Conservation (phyloP, 2,113 vertebrate genomes). For the Physeter macrocephalus region DNA sequence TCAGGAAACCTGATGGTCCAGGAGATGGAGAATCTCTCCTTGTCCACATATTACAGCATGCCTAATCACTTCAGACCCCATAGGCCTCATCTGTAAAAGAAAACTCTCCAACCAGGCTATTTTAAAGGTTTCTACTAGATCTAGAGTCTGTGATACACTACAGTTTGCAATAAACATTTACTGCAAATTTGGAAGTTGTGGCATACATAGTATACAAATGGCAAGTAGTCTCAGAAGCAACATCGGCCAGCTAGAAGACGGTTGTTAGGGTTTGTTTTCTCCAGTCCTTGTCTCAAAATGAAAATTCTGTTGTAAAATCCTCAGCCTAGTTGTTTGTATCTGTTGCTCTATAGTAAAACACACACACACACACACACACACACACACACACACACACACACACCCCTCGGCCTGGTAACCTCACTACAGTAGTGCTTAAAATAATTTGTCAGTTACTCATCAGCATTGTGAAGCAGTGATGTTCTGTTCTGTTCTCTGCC, state of each 20-base stretch:
- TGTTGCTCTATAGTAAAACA: background rate
- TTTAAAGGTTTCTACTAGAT: background rate
- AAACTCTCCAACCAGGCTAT: background rate
- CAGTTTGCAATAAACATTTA: background rate
- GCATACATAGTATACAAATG: background rate
- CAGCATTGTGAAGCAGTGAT: background rate
- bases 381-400: background rate
- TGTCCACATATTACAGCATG: background rate
- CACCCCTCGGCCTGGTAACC: background rate
- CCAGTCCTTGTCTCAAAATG: background rate
- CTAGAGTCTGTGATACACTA: background rate
- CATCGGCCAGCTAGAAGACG: background rate
- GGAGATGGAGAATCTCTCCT: background rate
- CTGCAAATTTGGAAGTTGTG: background rate
- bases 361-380: background rate
- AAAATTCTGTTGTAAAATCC: constrained; percentile 24
- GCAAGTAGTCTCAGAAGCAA: constrained; percentile 3
- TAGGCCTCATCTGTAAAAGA: background rate
- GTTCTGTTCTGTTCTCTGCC: background rate
- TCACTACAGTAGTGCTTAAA: background rate
- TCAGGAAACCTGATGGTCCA: background rate
- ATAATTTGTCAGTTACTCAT: background rate
- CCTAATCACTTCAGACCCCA: background rate
- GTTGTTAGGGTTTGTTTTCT: background rate
- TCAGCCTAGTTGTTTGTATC: background rate